Conservation (phyloP, 2,888 invertebrate genomes). For the Dusona sp. region DNA sequence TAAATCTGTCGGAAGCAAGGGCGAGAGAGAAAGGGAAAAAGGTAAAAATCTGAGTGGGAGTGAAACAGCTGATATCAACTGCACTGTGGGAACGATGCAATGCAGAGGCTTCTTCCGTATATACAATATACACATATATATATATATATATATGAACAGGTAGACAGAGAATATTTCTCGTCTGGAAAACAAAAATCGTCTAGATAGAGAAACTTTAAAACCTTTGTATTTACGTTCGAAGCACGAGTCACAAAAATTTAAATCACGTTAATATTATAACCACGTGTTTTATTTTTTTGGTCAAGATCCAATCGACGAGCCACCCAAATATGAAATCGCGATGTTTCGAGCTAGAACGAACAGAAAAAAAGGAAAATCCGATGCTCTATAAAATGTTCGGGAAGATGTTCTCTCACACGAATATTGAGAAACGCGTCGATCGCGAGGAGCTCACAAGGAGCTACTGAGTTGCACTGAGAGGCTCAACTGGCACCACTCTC, state of each 20-base stretch:
- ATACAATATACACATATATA: not conserved
- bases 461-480: slow-evolving; percentile 41
- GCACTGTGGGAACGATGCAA: slow-evolving; percentile 54
- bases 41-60: slow-evolving; percentile 24
- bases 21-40: slow-evolving; percentile 26
- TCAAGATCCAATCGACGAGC: slow-evolving; percentile 4
- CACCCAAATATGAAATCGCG: not conserved
- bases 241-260: not conserved
- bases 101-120: slow-evolving; percentile 46
- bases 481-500: slow-evolving; percentile 39
- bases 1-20: slow-evolving; percentile 2
- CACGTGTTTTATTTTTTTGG: slow-evolving; percentile 33
- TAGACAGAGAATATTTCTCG: slow-evolving; percentile 33
- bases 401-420: slow-evolving; percentile 23
- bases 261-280: not conserved
- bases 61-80: slow-evolving; percentile 57
- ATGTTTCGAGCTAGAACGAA: not conserved
- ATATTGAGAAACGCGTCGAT: slow-evolving; percentile 27
- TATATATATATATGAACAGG: not conserved
- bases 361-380: not conserved
- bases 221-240: slow-evolving; percentile 19
- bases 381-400: slow-evolving; percentile 9
- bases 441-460: slow-evolving; percentile 54
- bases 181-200: slow-evolving; percentile 38
- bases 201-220: slow-evolving; percentile 19